phyloP scores from a whole-genome alignment of 37 sponge, comb jelly and placozoan genomes.

The Axinella damicornis region DNA sequence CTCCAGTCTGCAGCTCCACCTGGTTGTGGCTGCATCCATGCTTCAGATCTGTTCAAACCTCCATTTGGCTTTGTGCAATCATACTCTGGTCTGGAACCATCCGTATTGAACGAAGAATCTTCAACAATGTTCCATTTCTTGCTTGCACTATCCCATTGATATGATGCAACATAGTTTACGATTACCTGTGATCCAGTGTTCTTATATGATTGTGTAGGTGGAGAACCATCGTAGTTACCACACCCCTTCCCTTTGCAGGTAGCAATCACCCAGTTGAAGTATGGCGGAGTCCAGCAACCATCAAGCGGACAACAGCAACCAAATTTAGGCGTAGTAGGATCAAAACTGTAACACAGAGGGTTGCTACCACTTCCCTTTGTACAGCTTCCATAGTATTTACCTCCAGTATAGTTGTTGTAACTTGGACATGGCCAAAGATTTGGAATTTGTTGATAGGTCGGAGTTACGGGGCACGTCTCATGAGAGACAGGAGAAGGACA shows the following conservation, averaged over 20 bases:
- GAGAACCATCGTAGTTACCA: conserved; percentile 12
- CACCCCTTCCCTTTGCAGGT: conserved; percentile 37
- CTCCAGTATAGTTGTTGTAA: conserved; percentile 19
- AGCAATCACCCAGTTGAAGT: conserved; percentile 61
- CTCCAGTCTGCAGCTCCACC: conserved; percentile 52
- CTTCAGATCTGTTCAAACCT: not conserved
- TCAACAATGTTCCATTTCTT: conserved; percentile 6
- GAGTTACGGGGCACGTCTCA: conserved; percentile 30
- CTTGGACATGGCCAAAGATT: conserved; percentile 50
- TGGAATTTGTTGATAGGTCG: conserved; percentile 25
- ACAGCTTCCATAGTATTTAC: conserved; percentile 30
- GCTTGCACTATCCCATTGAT: conserved; percentile 28
- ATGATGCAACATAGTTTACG: conserved; percentile 51
- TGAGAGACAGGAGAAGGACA: conserved; percentile 26
- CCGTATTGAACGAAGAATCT: conserved; percentile 61
- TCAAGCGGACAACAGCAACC: conserved; percentile 56
- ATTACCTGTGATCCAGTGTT: conserved; percentile 26
- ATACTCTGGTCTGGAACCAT: conserved; percentile 45
- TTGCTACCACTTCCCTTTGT: conserved; percentile 18
- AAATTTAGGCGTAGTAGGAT: conserved; percentile 4
- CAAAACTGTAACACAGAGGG: conserved; percentile 40
- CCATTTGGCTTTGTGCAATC: conserved; percentile 38
- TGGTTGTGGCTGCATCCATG: conserved; percentile 57
- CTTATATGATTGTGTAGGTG: conserved; percentile 24
- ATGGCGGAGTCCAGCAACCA: conserved; percentile 57